These are phyloP conservation scores for Pocillopora meandrina DNA, from an alignment of 92 coral and sea anemone species.

Conservation along the genomic window DNA sequence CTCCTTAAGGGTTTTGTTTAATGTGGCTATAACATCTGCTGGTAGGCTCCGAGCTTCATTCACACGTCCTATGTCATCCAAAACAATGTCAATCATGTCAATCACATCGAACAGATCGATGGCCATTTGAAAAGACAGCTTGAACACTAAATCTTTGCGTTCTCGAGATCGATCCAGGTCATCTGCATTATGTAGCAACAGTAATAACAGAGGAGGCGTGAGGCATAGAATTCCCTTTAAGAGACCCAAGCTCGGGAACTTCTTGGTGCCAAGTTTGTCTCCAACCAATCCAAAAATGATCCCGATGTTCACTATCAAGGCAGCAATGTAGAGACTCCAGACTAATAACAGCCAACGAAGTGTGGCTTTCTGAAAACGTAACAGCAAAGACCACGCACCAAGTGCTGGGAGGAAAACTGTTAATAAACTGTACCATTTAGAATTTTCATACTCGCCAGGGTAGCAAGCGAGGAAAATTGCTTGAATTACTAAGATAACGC, in stretches of 20 bases:
- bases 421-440: neutral
- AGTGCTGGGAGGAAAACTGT: neutral
- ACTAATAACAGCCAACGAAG: slow-evolving; percentile 21
- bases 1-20: too few species aligned
- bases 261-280: slow-evolving; percentile 14
- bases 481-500: too few species aligned
- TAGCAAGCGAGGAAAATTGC: too few species aligned
- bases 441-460: neutral
- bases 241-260: slow-evolving; percentile 10
- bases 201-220: slow-evolving; percentile 66
- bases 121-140: slow-evolving; percentile 20
- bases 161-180: slow-evolving; percentile 1
- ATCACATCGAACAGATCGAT: slow-evolving; percentile 24
- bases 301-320: slow-evolving; percentile 15
- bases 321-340: slow-evolving; percentile 12
- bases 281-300: slow-evolving; percentile 7
- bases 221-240: slow-evolving; percentile 49
- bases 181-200: slow-evolving; percentile 56
- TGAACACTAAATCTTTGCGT: slow-evolving; percentile 10
- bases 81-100: slow-evolving; percentile 29
- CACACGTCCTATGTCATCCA: neutral
- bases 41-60: too few species aligned
- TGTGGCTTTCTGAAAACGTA: neutral
- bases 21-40: too few species aligned
- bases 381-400: neutral